Evolutionary conservation across 2,888 invertebrate genomes (phyloP).

Genomic region (Ectobius pallidus): DNA sequence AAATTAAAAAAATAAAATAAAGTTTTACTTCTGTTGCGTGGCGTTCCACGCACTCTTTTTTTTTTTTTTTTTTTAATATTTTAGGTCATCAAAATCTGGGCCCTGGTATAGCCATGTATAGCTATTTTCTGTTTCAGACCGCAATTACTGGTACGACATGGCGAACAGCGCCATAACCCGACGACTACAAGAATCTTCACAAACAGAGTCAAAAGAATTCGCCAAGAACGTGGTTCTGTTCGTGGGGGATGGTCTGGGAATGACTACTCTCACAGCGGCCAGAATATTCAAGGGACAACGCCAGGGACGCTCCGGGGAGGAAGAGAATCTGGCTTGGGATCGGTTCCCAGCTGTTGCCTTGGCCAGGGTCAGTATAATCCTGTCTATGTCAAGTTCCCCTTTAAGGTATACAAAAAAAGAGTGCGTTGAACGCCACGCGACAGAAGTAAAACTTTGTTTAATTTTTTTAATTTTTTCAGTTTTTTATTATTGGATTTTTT

Average conservation of each 20-base stretch:
- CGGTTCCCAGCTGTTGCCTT: constrained; percentile 71
- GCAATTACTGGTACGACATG: constrained; percentile 65
- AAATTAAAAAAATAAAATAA: too few relatives aligned
- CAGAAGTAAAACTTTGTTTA: too few relatives aligned
- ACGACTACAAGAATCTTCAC: constrained; percentile 53
- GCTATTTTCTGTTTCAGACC: constrained; percentile 58
- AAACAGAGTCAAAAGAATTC: not conserved
- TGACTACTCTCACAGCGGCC: constrained; percentile 73
- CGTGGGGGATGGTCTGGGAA: constrained; percentile 78
- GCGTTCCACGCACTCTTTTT: too few relatives aligned
- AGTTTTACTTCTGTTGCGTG: too few relatives aligned
- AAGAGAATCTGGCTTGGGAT: constrained; percentile 71
- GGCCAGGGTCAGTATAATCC: constrained; percentile 67
- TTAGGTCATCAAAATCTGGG: too few relatives aligned
- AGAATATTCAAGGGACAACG: constrained; percentile 69
- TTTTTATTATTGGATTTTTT: too few relatives aligned
- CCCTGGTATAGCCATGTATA: too few relatives aligned
- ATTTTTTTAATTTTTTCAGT: too few relatives aligned
- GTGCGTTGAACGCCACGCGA: too few relatives aligned
- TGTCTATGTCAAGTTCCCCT: too few relatives aligned
- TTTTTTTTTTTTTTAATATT: too few relatives aligned
- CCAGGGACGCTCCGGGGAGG: constrained; percentile 67
- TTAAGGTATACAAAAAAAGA: too few relatives aligned
- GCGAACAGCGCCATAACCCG: constrained; percentile 62
- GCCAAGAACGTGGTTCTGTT: constrained; percentile 72